phyloP scores from a whole-genome alignment of 2,797 vertebrate species.

The Cephalopachus bancanus region DNA sequence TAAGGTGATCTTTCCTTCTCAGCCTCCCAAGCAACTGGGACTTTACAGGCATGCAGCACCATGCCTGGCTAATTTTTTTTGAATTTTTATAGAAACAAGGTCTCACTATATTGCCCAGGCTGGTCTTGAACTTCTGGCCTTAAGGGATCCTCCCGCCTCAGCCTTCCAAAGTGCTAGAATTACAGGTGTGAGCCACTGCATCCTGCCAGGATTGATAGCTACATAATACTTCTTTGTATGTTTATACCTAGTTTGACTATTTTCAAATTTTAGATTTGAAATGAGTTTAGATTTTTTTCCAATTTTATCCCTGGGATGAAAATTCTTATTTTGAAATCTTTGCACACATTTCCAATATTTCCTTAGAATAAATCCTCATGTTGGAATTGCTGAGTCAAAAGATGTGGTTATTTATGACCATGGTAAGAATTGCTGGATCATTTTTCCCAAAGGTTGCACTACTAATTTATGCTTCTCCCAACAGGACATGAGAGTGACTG shows the following conservation, averaged over 20 bases:
- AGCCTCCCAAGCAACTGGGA: too few species aligned
- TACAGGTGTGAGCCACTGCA: too few species aligned
- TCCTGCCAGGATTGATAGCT: background rate
- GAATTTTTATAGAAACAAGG: too few species aligned
- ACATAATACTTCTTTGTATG: background rate
- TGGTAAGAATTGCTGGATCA: background rate
- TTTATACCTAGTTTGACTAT: background rate
- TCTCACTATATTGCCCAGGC: too few species aligned
- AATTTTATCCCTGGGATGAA: background rate
- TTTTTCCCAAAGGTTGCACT: background rate
- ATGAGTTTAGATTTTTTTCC: background rate
- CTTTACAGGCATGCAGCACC: too few species aligned
- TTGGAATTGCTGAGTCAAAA: background rate
- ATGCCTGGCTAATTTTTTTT: too few species aligned
- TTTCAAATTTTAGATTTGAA: background rate
- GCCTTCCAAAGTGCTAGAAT: too few species aligned
- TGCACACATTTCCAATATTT: background rate
- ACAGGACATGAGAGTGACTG: too few species aligned
- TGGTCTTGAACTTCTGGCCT: too few species aligned
- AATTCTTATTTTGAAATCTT: constrained; percentile 4
- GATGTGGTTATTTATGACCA: background rate
- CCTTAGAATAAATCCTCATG: background rate
- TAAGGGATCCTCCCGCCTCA: too few species aligned
- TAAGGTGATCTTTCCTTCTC: too few species aligned
- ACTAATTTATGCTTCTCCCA: background rate